These are phyloP conservation scores for Ernsta delagoae DNA, from an alignment of 2,888 invertebrate species.

Conservation along the genomic window DNA sequence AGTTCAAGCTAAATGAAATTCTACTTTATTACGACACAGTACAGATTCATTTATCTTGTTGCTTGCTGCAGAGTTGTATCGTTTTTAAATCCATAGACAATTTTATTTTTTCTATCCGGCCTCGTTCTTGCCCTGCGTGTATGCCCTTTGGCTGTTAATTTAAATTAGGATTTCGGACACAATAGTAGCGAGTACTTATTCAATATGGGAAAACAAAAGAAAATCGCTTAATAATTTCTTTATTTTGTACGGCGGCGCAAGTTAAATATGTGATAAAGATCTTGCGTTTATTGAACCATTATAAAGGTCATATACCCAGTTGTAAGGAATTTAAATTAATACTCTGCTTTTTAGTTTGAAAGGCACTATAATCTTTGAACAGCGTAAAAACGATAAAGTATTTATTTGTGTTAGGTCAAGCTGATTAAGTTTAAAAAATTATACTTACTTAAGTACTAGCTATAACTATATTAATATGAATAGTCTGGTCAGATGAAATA, in stretches of 20 bases:
- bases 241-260: constrained; percentile 11
- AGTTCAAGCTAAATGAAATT: not conserved
- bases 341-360: not conserved
- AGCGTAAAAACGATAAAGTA: too few relatives aligned
- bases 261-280: constrained; percentile 18
- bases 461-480: too few relatives aligned
- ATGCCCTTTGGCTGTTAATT: constrained; percentile 59
- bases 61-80: not conserved
- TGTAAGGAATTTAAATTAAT: constrained; percentile 3
- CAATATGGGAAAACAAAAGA: constrained; percentile 19
- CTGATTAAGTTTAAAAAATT: too few relatives aligned
- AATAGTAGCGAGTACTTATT: not conserved
- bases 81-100: constrained; percentile 42
- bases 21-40: not conserved
- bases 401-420: too few relatives aligned
- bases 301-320: constrained; percentile 17
- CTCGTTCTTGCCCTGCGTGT: constrained; percentile 57
- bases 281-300: constrained; percentile 22
- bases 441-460: too few relatives aligned
- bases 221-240: constrained; percentile 16
- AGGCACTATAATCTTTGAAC: too few relatives aligned
- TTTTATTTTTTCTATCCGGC: constrained; percentile 45
- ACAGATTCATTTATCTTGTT: constrained; percentile 29
- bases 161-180: constrained; percentile 55
- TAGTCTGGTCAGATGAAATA: too few relatives aligned